phyloP scores from a whole-genome alignment of 2,888 invertebrate genomes.

The Phortica okadai region DNA sequence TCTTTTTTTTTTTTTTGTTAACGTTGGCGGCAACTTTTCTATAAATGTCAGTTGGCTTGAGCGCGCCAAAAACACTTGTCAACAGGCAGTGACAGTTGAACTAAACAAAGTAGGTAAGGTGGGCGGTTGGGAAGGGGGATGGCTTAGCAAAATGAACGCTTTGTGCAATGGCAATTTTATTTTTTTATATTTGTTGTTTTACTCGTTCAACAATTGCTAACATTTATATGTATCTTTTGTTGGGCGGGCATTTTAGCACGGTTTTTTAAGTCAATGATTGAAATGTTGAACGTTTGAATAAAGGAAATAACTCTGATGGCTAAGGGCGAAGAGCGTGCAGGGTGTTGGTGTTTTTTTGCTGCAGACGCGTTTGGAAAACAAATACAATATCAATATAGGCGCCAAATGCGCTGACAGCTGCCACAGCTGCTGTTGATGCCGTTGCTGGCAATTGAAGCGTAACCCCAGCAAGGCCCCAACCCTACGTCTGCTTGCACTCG shows the following conservation, averaged over 20 bases:
- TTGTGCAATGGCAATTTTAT: neutral
- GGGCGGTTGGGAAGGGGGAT: too few relatives aligned
- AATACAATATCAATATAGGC: slow-evolving; percentile 11
- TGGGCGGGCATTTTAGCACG: neutral
- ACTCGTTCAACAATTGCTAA: too few relatives aligned
- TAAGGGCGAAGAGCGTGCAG: neutral
- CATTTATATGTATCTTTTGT: neutral
- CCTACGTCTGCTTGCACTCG: too few relatives aligned
- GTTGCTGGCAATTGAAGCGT: neutral
- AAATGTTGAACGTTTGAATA: neutral
- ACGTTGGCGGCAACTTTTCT: slow-evolving; percentile 5
- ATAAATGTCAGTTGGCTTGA: slow-evolving; percentile 16
- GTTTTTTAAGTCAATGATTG: slow-evolving; percentile 13
- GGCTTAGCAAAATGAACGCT: too few relatives aligned
- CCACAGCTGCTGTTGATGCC: neutral
- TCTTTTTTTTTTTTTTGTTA: neutral
- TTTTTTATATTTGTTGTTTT: neutral
- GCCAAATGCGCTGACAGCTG: slow-evolving; percentile 21
- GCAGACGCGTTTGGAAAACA: neutral
- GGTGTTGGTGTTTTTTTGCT: neutral
- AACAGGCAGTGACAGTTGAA: neutral
- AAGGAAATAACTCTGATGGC: neutral
- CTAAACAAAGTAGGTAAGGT: too few relatives aligned
- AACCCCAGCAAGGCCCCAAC: too few relatives aligned
- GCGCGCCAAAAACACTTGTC: neutral